Base-by-base conservation (phyloP, 2,113 vertebrate species). In the Anoplopoma fimbria region DNA sequence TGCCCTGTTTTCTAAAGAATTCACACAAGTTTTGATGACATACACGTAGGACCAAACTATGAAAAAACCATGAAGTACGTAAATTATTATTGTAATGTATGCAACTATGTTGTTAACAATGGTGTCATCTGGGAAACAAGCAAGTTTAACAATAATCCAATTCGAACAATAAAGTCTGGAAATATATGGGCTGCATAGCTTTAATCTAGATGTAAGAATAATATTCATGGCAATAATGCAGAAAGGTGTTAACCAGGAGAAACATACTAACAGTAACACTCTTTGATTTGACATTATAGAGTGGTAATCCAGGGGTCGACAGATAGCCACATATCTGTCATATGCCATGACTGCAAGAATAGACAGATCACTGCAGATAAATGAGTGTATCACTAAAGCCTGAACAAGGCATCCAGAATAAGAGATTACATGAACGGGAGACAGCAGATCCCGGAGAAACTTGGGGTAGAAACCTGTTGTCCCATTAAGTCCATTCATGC, bases 281-380 rank as follows among this genome's bases (percentile, higher is more conserved):
- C 57, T 82, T 21, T 61, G 69, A 73, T 57, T 80, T 3, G 81
- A 84, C 90, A 92, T 90, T 5, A 90, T 2, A 33, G 72, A 67
- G 73, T 90, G 80, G 34, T 90, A 90, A 31, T 49, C 12, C 49
- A 90, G 80, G 0, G 89, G 90, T 36, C 47, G 71, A 76, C 88
- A 91, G 51, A 93, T 93, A 7, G 90, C 90, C 70, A 88, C 34
- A 68, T 90, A 91, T 31, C 88, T 84, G 62, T 93, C 90, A 36
- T 78, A 84, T 0, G 89, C 82, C 89, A 91, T 89, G 4, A 87
- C 23, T 5, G 85, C 38, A n/a, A 88, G 73, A 62, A 85, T 82
- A 1, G 86, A 85, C 5, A 91, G 34, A 40, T 91, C 89, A 57
- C 77, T 51, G 61, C 77, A 70, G 21, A n/a, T 84, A 61, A 74